phyloP scores from a whole-genome alignment of 2,888 invertebrate species.

The Alviniconcha strummeri region DNA sequence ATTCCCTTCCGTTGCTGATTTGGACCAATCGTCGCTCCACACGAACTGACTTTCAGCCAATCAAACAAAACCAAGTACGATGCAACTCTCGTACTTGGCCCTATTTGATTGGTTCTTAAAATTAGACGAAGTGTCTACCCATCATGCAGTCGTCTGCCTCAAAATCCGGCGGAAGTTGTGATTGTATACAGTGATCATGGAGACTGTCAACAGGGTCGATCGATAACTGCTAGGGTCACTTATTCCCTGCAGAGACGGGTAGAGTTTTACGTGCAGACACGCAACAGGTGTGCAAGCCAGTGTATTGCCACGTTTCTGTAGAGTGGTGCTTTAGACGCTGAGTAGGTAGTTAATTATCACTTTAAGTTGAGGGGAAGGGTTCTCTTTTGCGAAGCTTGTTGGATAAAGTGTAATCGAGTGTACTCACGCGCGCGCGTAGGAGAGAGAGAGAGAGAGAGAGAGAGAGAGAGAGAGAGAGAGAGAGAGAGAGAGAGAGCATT shows the following conservation, averaged over 20 bases:
- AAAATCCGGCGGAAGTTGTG: slow-evolving; percentile 37
- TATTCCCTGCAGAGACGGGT: background rate
- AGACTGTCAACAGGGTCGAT: slow-evolving; percentile 27
- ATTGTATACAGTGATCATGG: slow-evolving; percentile 30
- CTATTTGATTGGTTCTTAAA: slow-evolving; percentile 55
- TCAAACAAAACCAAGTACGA: slow-evolving; percentile 62
- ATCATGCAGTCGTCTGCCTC: background rate
- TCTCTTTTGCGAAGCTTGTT: too few species aligned
- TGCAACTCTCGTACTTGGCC: slow-evolving; percentile 58
- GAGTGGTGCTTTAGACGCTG: background rate
- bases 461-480: slow-evolving; percentile 3
- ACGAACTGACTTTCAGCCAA: slow-evolving; percentile 60
- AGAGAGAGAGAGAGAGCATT: slow-evolving; percentile 4
- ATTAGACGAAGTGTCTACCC: slow-evolving; percentile 9
- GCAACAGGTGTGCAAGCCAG: slow-evolving; percentile 17
- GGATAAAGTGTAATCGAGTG: background rate
- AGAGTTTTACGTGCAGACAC: background rate
- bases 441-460: slow-evolving; percentile 4
- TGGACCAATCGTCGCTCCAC: slow-evolving; percentile 59
- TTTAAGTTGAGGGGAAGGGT: too few species aligned
- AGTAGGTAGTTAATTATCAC: background rate
- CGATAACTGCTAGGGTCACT: slow-evolving; percentile 10
- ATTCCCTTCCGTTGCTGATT: slow-evolving; percentile 50
- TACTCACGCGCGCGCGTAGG: background rate
- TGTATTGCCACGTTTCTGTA: background rate